phyloP scores from a whole-genome alignment of 2,113 vertebrate genomes.

The Embiotoca jacksoni region DNA sequence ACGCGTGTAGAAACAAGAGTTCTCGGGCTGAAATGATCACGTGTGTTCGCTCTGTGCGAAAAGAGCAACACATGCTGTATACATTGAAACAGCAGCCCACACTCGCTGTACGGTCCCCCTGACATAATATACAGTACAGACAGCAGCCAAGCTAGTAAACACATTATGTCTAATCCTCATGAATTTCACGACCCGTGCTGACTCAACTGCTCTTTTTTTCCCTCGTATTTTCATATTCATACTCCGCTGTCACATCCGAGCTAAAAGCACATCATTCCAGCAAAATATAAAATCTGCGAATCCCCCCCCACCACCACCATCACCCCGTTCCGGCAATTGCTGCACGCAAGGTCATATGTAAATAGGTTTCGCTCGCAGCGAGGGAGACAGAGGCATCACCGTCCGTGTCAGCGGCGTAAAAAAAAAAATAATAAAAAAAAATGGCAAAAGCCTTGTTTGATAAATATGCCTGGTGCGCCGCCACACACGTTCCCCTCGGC shows the following conservation, averaged over 20 bases:
- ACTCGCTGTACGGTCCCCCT: slow-evolving; percentile 17
- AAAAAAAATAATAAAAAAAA: slow-evolving; percentile 2
- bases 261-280: slow-evolving; percentile 75
- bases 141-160: slow-evolving; percentile 61
- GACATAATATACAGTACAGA: slow-evolving; percentile 54
- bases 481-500: slow-evolving; percentile 6
- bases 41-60: too few relatives aligned
- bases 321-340: slow-evolving; percentile 58
- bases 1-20: too few relatives aligned
- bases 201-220: slow-evolving; percentile 49
- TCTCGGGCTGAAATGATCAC: too few relatives aligned
- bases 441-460: slow-evolving; percentile 66
- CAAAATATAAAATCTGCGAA: slow-evolving; percentile 69
- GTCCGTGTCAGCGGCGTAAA: slow-evolving; percentile 60
- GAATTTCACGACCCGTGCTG: slow-evolving; percentile 65
- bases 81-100: slow-evolving; percentile 19
- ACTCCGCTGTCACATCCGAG: slow-evolving; percentile 71
- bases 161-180: slow-evolving; percentile 71
- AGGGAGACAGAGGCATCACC: slow-evolving; percentile 56
- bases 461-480: slow-evolving; percentile 55
- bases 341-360: slow-evolving; percentile 82
- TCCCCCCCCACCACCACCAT: neutral
- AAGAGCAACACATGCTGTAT: too few relatives aligned
- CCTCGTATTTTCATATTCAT: slow-evolving; percentile 68
- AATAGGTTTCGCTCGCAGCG: slow-evolving; percentile 70